Evolutionary conservation across 2,888 invertebrate genomes (phyloP).

Genomic region (Iselma pallidipennis): DNA sequence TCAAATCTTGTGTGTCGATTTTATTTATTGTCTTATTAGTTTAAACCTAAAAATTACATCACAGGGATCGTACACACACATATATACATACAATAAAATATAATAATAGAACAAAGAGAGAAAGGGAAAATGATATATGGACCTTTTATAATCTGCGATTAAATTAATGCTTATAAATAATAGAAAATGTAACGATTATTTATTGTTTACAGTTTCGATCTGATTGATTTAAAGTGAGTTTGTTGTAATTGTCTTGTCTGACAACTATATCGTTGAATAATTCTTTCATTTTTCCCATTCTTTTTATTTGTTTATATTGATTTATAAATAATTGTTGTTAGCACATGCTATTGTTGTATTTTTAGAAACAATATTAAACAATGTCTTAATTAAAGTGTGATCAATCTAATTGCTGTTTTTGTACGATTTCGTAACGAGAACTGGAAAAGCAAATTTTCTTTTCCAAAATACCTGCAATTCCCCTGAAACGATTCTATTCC

Average conservation of each 20-base stretch:
- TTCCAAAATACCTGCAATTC: neutral
- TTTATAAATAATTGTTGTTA: too few relatives aligned
- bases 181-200: slow-evolving; percentile 26
- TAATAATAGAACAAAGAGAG: slow-evolving; percentile 33
- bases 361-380: slow-evolving; percentile 11
- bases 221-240: slow-evolving; percentile 25
- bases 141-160: slow-evolving; percentile 45
- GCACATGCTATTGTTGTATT: too few relatives aligned
- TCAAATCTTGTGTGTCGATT: neutral
- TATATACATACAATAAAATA: neutral
- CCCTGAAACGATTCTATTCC: neutral
- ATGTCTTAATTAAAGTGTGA: slow-evolving; percentile 12
- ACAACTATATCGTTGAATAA: slow-evolving; percentile 19
- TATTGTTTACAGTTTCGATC: slow-evolving; percentile 14
- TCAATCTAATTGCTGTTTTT: too few relatives aligned
- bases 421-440: too few relatives aligned
- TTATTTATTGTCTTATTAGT: neutral
- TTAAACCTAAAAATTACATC: neutral
- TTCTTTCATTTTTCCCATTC: slow-evolving; percentile 8
- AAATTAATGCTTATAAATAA: slow-evolving; percentile 29
- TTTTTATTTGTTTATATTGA: too few relatives aligned
- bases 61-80: neutral
- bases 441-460: neutral
- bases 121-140: slow-evolving; percentile 46
- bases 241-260: slow-evolving; percentile 24